These are phyloP conservation scores for Ruditapes philippinarum DNA, from an alignment of 1,140 invertebrate species.

Conservation along the genomic window DNA sequence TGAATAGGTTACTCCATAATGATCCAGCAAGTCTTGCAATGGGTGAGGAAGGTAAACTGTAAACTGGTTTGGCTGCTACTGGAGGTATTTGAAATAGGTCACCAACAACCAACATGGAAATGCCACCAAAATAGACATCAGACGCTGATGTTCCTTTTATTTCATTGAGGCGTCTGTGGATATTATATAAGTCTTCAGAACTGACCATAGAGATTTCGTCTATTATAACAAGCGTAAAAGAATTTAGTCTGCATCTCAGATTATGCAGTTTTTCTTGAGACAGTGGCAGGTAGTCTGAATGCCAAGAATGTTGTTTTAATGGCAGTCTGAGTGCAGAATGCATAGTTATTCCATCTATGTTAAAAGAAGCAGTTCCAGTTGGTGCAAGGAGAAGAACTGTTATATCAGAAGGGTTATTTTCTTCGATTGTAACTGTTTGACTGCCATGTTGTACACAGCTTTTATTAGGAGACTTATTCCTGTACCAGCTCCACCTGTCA, in stretches of 20 bases:
- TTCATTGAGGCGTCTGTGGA: slow-evolving; percentile 1
- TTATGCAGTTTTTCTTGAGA: too few relatives aligned
- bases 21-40: slow-evolving; percentile 24
- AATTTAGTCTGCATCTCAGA: too few relatives aligned
- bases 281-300: too few relatives aligned
- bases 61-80: neutral
- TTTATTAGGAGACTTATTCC: slow-evolving; percentile 33
- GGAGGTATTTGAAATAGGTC: slow-evolving; percentile 30
- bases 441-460: slow-evolving; percentile 31
- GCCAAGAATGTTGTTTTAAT: too few relatives aligned
- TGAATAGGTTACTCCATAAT: slow-evolving; percentile 10
- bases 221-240: too few relatives aligned
- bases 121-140: neutral
- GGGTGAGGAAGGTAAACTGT: slow-evolving; percentile 6
- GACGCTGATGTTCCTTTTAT: slow-evolving; percentile 18
- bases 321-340: too few relatives aligned
- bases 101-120: slow-evolving; percentile 28
- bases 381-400: slow-evolving; percentile 38
- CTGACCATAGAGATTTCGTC: too few relatives aligned
- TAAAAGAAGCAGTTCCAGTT: slow-evolving; percentile 14
- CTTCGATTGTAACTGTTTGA: slow-evolving; percentile 16
- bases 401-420: neutral
- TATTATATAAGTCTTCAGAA: too few relatives aligned
- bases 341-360: too few relatives aligned
- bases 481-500: slow-evolving; percentile 25